Base-by-base conservation (phyloP, 2,113 vertebrate species). In the Ceyx cyanopectus region DNA sequence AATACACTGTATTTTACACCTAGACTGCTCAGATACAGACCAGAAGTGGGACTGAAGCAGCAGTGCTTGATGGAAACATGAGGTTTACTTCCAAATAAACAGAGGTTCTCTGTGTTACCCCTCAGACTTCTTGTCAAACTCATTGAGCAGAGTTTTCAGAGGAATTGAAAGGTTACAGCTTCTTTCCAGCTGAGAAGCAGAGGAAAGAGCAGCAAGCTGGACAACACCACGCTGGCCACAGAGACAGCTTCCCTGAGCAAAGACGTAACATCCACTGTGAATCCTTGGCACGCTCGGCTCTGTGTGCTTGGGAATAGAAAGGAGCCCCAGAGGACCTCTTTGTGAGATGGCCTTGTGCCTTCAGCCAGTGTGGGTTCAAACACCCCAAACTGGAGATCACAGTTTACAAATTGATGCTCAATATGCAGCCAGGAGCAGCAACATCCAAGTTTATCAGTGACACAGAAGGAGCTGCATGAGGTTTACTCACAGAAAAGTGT, bases 1-100 rank as follows among this genome's bases (percentile, higher is more conserved):
- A 57, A 5, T 1, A 5, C 5, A 1, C 4, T 8, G 0, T 10
- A 2, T 14, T 50, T n/a, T 24, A 56, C 22, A 68, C 20, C 53
- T 15, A 7, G 29, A 30, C 34, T 27, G 45, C 29, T 79, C 50
- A 27, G 73, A 43, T 2, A 2, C 0, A 6, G 60, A 13, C 16
- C 77, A 83, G 43, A 58, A 63, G 32, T 20, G 81, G 73, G 73
- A 75, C 9, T 13, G 16, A 29, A 14, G 22, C 11, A 5, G 14
- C 23, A 13, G 56, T 74, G 9, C 34, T 34, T 27, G 30, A 18
- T 7, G 16, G 41, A 72, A 90, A 45, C 8, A 10, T 45, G 16
- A 9, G 2, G 4, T 34, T 82, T 61, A 6, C 50, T 77, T 46
- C 51, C 29, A 84, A 7, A 62, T 50, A 45, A 66, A 32, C 1